Percentiles rank a stretch among this genome's conserved stretches.
Conservation (phyloP, 2,797 vertebrate species). For the Sebastes taczanowskii region DNA sequence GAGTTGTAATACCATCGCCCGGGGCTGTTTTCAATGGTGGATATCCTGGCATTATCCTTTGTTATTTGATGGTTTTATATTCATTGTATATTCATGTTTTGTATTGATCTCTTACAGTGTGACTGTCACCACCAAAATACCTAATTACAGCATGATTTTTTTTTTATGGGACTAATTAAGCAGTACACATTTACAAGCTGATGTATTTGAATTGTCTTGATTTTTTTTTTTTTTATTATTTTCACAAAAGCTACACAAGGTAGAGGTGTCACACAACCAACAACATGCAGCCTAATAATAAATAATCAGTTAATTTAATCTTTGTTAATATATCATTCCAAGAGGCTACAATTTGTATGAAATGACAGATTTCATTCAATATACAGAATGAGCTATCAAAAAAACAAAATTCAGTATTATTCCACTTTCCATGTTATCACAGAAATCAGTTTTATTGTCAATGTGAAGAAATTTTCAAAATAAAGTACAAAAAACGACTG, state of each 20-base stretch:
- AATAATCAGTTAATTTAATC: background rate
- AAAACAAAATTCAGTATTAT: background rate
- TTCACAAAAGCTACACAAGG: background rate
- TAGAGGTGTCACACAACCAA: background rate
- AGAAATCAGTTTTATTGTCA: background rate
- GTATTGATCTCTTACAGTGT: slow-evolving; percentile 29
- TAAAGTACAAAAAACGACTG: no score
- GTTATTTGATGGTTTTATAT: slow-evolving; percentile 53
- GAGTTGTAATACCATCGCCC: slow-evolving; percentile 57
- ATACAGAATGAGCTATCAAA: background rate
- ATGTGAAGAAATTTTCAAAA: background rate
- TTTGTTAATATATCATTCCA: background rate
- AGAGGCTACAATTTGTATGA: background rate
- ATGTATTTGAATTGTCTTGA: background rate
- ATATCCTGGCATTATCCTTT: slow-evolving; percentile 46
- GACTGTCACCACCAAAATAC: slow-evolving; percentile 10
- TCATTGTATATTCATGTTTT: slow-evolving; percentile 29
- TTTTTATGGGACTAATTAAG: background rate
- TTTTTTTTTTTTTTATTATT: background rate
- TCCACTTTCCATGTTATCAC: no score
- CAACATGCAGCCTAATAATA: background rate
- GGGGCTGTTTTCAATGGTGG: slow-evolving; percentile 39
- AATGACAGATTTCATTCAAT: background rate
- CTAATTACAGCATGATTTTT: slow-evolving; percentile 18
- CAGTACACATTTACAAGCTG: background rate